Evolutionary conservation across 2,797 vertebrate species (phyloP).

Genomic region (Crenichthys baileyi): DNA sequence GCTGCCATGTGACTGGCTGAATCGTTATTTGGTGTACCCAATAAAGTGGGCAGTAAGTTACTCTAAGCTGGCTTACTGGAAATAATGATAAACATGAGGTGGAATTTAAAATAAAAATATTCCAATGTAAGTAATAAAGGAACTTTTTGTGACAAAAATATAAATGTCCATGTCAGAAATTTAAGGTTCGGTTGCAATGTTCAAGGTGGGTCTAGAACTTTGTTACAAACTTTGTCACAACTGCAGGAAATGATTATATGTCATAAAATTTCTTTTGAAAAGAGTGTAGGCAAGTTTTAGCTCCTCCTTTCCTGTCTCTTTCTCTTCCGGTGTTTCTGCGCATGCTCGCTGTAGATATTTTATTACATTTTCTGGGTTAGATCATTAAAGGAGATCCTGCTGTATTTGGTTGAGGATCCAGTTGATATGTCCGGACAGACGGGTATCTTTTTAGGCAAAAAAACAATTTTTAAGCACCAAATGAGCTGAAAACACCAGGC

Average conservation of each 20-base stretch:
- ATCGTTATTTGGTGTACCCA: background rate
- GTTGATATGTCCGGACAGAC: background rate
- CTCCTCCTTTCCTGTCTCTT: background rate
- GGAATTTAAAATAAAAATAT: background rate
- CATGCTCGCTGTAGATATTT: background rate
- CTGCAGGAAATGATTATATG: constrained; percentile 10
- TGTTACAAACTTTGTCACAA: background rate
- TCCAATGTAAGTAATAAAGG: background rate
- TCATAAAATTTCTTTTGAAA: background rate
- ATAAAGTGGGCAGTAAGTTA: background rate
- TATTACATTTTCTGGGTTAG: background rate
- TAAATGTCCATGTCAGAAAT: background rate
- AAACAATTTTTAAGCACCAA: background rate
- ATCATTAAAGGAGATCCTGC: background rate
- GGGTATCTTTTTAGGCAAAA: background rate
- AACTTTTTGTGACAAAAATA: background rate
- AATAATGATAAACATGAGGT: background rate
- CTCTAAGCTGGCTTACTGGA: background rate
- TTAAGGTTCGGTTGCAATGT: background rate
- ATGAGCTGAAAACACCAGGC: background rate
- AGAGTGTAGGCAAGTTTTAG: background rate
- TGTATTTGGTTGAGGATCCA: background rate
- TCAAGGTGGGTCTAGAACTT: background rate
- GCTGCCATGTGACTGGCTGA: background rate
- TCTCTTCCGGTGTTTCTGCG: background rate